Evolutionary conservation across 2,888 invertebrate genomes (phyloP), one percentile per base, ranked within the genome.

Genomic region (Trichogramma dendrolimi): DNA sequence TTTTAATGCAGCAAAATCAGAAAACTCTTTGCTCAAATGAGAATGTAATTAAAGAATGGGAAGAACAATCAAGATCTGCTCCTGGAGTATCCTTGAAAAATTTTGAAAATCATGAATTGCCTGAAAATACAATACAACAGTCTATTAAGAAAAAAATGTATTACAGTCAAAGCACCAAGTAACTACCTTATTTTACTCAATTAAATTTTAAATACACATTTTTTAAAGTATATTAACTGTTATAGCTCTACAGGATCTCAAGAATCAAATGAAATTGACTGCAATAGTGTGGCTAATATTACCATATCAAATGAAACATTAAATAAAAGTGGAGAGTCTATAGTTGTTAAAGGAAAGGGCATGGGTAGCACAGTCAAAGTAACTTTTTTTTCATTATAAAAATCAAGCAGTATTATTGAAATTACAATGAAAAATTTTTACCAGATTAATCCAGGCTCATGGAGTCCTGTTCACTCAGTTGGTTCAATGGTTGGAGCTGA

Each of bases 381-480:
- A 67, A 60, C 11, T 53, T 51, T 46, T 10, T n/a, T 59, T 51
- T 65, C 53, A 14, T 40, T 57, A 11, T 40, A 44, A 41, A 46
- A 40, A 39, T 49, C 42, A 52, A 7, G 52, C 48, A 27, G 41
- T 49, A 40, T 51, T 50, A 4, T 54, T 62, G 54, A 51, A 51
- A 5, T 56, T 43, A 38, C 48, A 38, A 42, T 49, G 39, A 27
- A 10, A 8, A 52, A 42, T 57, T 38, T 27, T 63, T 50, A 38
- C 58, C 44, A 77, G 77, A 73, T 79, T 71, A 90, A 91, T 79
- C 90, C 90, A 27, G 85, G 90, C 72, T 91, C 91, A 41, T 92
- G 92, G 92, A 92, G 91, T 73, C 92, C 92, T 14, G 90, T 92
- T n/a, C 85, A 91, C 67, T 92, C 91, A 73, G 91, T 91, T 6